A percentile compares a stretch with the other conserved stretches of the same genome.
These are phyloP conservation scores for Irena cyanogastra DNA, from an alignment of 2,113 vertebrate species.

Conservation along the genomic window DNA sequence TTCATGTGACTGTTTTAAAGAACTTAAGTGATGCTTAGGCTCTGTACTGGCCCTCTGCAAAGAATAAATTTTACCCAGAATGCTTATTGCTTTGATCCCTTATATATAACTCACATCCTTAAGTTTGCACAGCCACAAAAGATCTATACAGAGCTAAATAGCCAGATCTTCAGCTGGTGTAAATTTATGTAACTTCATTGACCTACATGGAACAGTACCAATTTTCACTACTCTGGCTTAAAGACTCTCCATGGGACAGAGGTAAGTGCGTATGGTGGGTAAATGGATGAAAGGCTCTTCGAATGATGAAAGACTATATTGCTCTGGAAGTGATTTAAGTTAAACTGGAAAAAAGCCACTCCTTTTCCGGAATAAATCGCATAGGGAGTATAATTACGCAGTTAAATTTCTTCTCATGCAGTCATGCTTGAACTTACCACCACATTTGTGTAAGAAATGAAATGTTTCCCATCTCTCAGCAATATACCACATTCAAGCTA, in stretches of 20 bases:
- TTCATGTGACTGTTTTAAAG: constrained; percentile 45
- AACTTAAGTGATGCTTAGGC: constrained; percentile 49
- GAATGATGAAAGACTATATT: constrained; percentile 54
- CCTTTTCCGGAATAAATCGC: constrained; percentile 57
- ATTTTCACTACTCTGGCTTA: constrained; percentile 55
- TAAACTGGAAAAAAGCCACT: constrained; percentile 63
- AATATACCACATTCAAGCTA: neutral
- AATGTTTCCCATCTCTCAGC: constrained; percentile 50
- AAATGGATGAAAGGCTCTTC: constrained; percentile 59
- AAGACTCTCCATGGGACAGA: constrained; percentile 56
- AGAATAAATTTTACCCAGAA: constrained; percentile 67
- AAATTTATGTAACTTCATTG: constrained; percentile 65
- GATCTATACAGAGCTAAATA: constrained; percentile 41
- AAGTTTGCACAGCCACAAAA: constrained; percentile 58
- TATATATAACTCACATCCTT: constrained; percentile 48
- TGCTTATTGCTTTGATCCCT: constrained; percentile 53
- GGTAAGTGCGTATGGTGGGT: constrained; percentile 47
- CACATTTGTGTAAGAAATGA: constrained; percentile 50
- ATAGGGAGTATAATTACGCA: constrained; percentile 46
- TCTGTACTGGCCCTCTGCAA: constrained; percentile 52
- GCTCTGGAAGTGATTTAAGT: constrained; percentile 62
- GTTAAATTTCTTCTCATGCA: constrained; percentile 57
- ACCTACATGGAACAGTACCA: constrained; percentile 57
- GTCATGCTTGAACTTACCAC: constrained; percentile 44
- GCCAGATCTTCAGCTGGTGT: constrained; percentile 59